Conservation (phyloP, 2,888 invertebrate species). For the Chymomyza caudatula region DNA sequence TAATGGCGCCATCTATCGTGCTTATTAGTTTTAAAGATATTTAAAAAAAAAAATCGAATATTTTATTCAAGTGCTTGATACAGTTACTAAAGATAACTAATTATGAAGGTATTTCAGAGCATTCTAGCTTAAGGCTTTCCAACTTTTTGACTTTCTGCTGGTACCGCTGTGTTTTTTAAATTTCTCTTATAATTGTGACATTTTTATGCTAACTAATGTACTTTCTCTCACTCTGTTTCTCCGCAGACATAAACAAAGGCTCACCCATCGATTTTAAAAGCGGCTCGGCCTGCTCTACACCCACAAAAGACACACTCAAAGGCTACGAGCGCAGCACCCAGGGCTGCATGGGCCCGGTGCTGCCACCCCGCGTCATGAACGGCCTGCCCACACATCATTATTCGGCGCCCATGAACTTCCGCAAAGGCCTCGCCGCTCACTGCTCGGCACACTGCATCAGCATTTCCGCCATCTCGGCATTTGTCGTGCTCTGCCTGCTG, state of each 20-base stretch:
- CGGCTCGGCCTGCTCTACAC: slow-evolving; percentile 90
- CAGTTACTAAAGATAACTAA: no score
- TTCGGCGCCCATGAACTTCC: slow-evolving; percentile 90
- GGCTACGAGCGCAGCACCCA: slow-evolving; percentile 81
- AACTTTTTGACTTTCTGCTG: no score
- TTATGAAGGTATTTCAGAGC: no score
- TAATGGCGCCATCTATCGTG: no score
- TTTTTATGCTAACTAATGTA: background rate
- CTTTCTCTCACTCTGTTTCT: slow-evolving; percentile 28
- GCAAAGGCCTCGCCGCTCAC: slow-evolving; percentile 89
- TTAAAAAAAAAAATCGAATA: no score
- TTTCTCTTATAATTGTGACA: background rate
- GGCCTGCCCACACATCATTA: slow-evolving; percentile 85
- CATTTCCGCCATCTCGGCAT: slow-evolving; percentile 90
- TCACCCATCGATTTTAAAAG: slow-evolving; percentile 93
- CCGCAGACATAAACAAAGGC: slow-evolving; percentile 92
- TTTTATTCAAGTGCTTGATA: no score
- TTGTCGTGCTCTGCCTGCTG: slow-evolving; percentile 89
- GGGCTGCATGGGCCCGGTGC: slow-evolving; percentile 84
- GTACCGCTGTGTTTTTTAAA: no score
- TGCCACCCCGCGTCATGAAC: slow-evolving; percentile 83
- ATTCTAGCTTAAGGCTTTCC: no score
- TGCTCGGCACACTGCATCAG: slow-evolving; percentile 97
- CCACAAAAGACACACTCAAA: slow-evolving; percentile 85
- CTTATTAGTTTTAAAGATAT: no score